Conservation (phyloP, 2,888 invertebrate genomes). For the Andrena hattorfiana region DNA sequence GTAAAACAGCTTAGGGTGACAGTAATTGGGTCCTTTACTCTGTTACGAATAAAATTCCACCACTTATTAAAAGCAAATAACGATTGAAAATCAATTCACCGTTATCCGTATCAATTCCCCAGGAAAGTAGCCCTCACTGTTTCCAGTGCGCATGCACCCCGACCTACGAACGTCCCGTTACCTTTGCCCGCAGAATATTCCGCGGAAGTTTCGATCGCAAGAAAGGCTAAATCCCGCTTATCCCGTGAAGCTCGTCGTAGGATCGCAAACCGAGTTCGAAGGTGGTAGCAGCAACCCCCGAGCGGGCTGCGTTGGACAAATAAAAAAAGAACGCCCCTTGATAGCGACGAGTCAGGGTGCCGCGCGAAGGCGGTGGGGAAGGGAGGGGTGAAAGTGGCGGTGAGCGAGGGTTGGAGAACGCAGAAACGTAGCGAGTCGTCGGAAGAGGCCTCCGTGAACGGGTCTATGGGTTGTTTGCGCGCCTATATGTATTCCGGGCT, state of each 20-base stretch:
- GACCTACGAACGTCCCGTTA: no score
- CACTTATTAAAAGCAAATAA: no score
- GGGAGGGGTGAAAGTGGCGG: background rate
- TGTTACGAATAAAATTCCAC: no score
- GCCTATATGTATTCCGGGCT: slow-evolving; percentile 53
- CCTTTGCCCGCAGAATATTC: no score
- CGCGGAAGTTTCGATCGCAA: background rate
- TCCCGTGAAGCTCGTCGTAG: background rate
- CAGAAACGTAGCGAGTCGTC: slow-evolving; percentile 42
- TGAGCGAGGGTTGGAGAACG: slow-evolving; percentile 31
- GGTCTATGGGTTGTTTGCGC: slow-evolving; percentile 60
- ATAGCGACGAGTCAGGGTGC: slow-evolving; percentile 31
- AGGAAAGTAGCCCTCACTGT: no score
- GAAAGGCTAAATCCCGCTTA: background rate
- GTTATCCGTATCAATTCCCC: no score
- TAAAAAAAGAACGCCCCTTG: slow-evolving; percentile 40
- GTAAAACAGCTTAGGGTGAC: no score
- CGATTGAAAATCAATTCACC: no score
- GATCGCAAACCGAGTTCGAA: background rate
- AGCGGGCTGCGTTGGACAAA: background rate
- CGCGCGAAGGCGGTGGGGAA: background rate
- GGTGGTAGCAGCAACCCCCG: no score
- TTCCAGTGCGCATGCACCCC: no score
- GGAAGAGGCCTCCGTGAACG: slow-evolving; percentile 42
- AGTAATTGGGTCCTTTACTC: no score